A percentile compares a stretch with the other conserved stretches of the same genome.
These are phyloP conservation scores for Uromys caudimaculatus DNA, from an alignment of 2,797 vertebrate species.

Conservation along the genomic window DNA sequence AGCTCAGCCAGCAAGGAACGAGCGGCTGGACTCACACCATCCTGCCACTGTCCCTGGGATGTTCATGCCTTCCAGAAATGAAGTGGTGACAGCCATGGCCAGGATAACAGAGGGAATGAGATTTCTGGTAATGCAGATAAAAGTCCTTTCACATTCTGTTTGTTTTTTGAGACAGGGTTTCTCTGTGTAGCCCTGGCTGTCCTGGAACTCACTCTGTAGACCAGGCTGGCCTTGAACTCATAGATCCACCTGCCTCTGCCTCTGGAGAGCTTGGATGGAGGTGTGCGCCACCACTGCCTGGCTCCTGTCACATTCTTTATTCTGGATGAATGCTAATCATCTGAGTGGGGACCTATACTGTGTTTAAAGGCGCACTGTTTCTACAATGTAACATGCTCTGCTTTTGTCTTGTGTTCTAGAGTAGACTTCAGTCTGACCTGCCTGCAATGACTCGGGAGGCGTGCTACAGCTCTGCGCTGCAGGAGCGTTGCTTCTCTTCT, in stretches of 20 bases:
- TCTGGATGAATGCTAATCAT: not conserved
- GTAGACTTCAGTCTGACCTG: not conserved
- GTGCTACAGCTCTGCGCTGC: not conserved
- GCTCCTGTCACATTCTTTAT: not conserved
- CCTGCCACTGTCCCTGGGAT: not conserved
- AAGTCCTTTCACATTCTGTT: not conserved
- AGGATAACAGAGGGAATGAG: not conserved
- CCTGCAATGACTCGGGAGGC: not conserved
- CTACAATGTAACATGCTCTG: not conserved
- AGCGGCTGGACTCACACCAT: not conserved
- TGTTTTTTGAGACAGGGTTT: not conserved
- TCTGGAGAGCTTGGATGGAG: not conserved
- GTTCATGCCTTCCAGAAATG: not conserved
- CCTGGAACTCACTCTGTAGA: not conserved
- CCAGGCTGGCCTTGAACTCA: not conserved
- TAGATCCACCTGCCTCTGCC: not conserved
- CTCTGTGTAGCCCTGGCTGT: not conserved
- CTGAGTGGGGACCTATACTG: not conserved
- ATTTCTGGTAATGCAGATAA: not conserved
- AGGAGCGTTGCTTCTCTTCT: not conserved
- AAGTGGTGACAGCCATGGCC: not conserved
- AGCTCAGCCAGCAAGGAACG: not conserved
- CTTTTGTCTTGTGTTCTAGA: not conserved
- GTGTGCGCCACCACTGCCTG: not conserved
- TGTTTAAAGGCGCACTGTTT: not conserved